phyloP scores from a whole-genome alignment of 2,888 invertebrate species.

The Macrosiphum euphorbiae region DNA sequence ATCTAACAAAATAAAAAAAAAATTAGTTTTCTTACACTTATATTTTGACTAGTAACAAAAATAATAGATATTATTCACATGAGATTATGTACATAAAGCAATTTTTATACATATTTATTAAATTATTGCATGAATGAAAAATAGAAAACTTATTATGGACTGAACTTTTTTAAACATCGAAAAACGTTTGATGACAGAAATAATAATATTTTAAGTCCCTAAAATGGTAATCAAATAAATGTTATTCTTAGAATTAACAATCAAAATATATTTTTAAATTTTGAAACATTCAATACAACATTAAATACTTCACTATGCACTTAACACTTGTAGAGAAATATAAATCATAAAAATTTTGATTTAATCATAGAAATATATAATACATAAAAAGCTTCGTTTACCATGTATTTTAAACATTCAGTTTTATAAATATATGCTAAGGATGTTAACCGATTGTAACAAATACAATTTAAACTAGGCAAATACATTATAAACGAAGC shows the following conservation, averaged over 20 bases:
- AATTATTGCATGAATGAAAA: constrained; percentile 50
- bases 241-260: constrained; percentile 58
- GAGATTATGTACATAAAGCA: constrained; percentile 58
- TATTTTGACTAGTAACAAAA: constrained; percentile 63
- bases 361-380: not conserved
- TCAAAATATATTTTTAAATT: constrained; percentile 45
- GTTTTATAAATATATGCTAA: constrained; percentile 30
- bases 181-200: constrained; percentile 47
- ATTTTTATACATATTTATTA: constrained; percentile 52
- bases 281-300: constrained; percentile 60
- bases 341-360: constrained; percentile 40
- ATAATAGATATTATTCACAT: constrained; percentile 58
- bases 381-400: constrained; percentile 34
- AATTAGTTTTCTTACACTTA: constrained; percentile 37
- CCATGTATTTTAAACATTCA: constrained; percentile 16
- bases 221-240: constrained; percentile 18
- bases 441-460: constrained; percentile 25
- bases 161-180: constrained; percentile 48
- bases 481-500: constrained; percentile 38
- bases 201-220: constrained; percentile 13
- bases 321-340: constrained; percentile 45
- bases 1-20: constrained; percentile 41
- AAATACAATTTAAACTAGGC: constrained; percentile 34
- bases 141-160: constrained; percentile 45
- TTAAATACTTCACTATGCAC: constrained; percentile 26